Evolutionary conservation across 2,888 invertebrate genomes (phyloP).

Genomic region (Netelia melanura): DNA sequence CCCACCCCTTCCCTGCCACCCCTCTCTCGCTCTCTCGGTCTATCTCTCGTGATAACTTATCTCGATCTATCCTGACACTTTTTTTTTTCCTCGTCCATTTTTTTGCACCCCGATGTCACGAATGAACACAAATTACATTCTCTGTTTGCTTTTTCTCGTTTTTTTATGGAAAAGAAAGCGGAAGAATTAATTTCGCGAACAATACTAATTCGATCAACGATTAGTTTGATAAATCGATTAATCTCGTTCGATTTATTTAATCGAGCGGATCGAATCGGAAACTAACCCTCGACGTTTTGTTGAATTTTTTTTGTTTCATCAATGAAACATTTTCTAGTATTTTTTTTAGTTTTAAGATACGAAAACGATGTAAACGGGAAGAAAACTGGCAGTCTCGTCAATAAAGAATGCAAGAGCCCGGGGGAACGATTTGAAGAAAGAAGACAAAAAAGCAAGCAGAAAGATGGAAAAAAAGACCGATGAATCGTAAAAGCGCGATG

Average conservation of each 20-base stretch:
- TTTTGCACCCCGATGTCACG: conserved; percentile 6
- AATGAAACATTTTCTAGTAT: too few species aligned
- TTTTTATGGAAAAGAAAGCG: neutral
- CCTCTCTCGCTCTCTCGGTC: neutral
- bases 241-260: neutral
- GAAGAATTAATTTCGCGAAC: neutral
- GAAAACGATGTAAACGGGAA: too few species aligned
- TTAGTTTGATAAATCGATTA: neutral
- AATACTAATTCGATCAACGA: neutral
- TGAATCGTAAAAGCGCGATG: neutral
- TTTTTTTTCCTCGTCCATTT: conserved; percentile 34
- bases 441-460: neutral
- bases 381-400: too few species aligned
- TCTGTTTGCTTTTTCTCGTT: neutral
- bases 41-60: conserved; percentile 14
- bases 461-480: too few species aligned
- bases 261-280: too few species aligned
- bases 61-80: conserved; percentile 36
- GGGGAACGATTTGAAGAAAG: neutral
- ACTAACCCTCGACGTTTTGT: too few species aligned
- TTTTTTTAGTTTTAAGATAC: too few species aligned
- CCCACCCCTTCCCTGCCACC: too few species aligned
- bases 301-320: too few species aligned
- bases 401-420: too few species aligned
- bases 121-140: neutral